Evolutionary conservation across 2,888 invertebrate species (phyloP).

Genomic region (Prenolepis imparis): DNA sequence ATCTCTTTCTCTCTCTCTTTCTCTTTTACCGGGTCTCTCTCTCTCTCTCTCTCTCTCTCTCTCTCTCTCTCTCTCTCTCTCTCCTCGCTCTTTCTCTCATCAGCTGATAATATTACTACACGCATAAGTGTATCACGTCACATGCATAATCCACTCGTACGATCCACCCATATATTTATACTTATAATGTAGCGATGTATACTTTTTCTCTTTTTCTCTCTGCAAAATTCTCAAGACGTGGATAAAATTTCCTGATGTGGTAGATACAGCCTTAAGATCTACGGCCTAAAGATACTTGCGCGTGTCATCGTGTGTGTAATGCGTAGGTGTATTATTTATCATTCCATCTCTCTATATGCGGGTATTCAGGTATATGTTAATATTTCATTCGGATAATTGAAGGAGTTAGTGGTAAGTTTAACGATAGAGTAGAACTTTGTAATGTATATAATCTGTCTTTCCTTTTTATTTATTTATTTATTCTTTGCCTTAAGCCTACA

Average conservation of each 20-base stretch:
- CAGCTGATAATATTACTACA: slow-evolving; percentile 13
- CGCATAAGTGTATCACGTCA: slow-evolving; percentile 13
- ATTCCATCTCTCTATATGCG: slow-evolving; percentile 53
- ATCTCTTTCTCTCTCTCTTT: not conserved
- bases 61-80: too few relatives aligned
- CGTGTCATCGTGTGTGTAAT: slow-evolving; percentile 55
- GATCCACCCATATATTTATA: slow-evolving; percentile 36
- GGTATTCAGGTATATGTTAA: slow-evolving; percentile 66
- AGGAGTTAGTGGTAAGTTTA: slow-evolving; percentile 69
- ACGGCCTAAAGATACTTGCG: slow-evolving; percentile 63
- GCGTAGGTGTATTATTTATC: slow-evolving; percentile 56
- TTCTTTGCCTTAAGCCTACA: slow-evolving; percentile 47
- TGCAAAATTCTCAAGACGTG: slow-evolving; percentile 38
- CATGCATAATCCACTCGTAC: not conserved
- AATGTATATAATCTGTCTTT: slow-evolving; percentile 55
- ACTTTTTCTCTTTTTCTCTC: slow-evolving; percentile 23
- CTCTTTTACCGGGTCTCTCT: too few relatives aligned
- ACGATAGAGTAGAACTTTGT: slow-evolving; percentile 65
- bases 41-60: too few relatives aligned
- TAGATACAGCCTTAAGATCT: slow-evolving; percentile 69
- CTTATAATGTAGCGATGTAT: slow-evolving; percentile 59
- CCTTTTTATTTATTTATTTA: not conserved
- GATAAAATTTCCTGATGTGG: slow-evolving; percentile 55
- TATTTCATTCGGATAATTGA: slow-evolving; percentile 70
- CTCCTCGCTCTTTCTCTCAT: not conserved